These are phyloP conservation scores for Parnassius mnemosyne DNA, from an alignment of 2,888 invertebrate genomes.

Conservation along the genomic window DNA sequence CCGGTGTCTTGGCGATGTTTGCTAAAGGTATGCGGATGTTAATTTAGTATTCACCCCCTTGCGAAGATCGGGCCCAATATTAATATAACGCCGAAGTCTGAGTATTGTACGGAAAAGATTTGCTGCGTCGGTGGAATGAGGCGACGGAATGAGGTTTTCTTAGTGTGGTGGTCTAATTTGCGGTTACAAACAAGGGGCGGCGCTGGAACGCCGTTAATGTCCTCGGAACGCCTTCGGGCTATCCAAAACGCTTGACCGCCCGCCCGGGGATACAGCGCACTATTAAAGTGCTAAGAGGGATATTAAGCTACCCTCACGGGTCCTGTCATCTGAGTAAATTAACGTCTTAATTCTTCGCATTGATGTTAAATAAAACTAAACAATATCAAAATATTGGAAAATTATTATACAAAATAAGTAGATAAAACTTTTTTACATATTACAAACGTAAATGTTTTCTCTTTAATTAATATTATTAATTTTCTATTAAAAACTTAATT, in stretches of 20 bases:
- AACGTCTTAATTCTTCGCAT: conserved; percentile 67
- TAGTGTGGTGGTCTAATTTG: conserved; percentile 61
- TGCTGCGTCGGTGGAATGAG: conserved; percentile 35
- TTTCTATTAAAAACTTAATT: no score
- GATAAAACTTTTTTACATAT: no score
- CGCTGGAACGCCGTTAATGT: conserved; percentile 57
- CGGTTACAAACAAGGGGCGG: conserved; percentile 74
- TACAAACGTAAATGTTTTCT: no score
- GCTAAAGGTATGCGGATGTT: conserved; percentile 74
- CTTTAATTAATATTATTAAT: no score
- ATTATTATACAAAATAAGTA: no score
- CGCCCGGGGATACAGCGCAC: conserved; percentile 58
- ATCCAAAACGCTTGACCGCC: conserved; percentile 68
- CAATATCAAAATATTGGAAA: no score
- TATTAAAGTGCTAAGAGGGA: conserved; percentile 79
- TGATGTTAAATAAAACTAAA: conserved; percentile 12
- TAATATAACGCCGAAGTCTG: conserved; percentile 60
- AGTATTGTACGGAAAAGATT: conserved; percentile 46
- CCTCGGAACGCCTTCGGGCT: conserved; percentile 65
- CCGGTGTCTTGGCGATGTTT: conserved; percentile 76
- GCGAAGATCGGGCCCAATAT: conserved; percentile 57
- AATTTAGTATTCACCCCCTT: conserved; percentile 77
- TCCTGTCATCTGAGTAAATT: conserved; percentile 73
- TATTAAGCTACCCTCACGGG: conserved; percentile 70
- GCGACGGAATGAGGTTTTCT: conserved; percentile 41